Evolutionary conservation across 1,140 invertebrate species (phyloP), one percentile per base, ranked within the genome.

Genomic region (Drosophila ogumai): DNA sequence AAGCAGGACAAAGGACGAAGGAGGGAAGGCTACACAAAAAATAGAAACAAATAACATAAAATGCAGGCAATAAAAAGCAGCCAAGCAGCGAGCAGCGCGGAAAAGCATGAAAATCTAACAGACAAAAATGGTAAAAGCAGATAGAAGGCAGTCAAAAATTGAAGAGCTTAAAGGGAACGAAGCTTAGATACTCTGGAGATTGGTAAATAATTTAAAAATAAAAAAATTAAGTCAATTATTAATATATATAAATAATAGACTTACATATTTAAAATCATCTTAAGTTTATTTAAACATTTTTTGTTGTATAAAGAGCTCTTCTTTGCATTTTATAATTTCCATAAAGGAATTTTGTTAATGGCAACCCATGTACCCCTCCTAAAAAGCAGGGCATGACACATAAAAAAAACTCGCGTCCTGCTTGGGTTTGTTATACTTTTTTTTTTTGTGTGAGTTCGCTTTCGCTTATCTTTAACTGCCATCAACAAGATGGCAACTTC

Each of bases 401-500:
- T 61, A 77, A 66, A 72, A 72, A 79, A 65, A 68, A 71, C 41
- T 55, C 32, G 67, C 47, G 57, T 75, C 64, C 58, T 79, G 64
- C 54, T 76, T 55, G 50, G 36, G 44, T 58, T 79, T 79, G 69
- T 19, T 36, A n/a, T 54, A 54, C 13, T 15, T 5, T 31, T 9
- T 52, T 75, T 66, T 19, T 75, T 61, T 66, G 19, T 47, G 54
- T 67, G 68, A 60, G 69, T 79, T 86, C 56, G 64, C 56, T 71
- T 78, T 82, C 82, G 80, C 76, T 91, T 91, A 91, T 91, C 90
- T 91, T 91, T 91, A 91, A 91, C 86, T 91, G 90, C 90, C 90
- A 91, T 91, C 90, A 91, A 91, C 90, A 91, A 91, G 90, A 91
- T 91, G 90, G 90, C 90, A 91, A 91, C 91, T 91, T 91, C 91